A percentile compares a stretch with the other conserved stretches of the same genome.
Conservation (phyloP, 2,797 vertebrate genomes). For the Holocentrus rufus region DNA sequence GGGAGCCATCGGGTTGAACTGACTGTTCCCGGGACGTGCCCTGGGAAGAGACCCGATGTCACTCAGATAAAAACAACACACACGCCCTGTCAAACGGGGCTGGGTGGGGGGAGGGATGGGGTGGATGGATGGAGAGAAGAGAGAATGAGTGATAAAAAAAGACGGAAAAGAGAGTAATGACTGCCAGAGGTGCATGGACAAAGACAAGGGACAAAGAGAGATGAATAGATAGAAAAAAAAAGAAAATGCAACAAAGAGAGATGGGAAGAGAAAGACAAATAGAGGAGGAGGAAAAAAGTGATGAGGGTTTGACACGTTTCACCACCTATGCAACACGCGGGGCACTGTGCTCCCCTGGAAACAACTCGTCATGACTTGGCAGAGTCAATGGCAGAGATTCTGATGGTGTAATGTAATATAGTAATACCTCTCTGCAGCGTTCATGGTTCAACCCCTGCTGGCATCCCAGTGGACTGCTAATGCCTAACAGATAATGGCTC, state of each 20-base stretch:
- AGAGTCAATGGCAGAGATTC: constrained; percentile 12
- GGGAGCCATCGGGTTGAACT: constrained; percentile 73
- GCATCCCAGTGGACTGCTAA: constrained; percentile 29
- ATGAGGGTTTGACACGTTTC: constrained; percentile 22
- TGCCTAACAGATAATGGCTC: constrained; percentile 36
- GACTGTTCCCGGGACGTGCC: constrained; percentile 74
- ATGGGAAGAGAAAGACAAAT: constrained; percentile 58
- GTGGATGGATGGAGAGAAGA: constrained; percentile 63
- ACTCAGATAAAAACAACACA: constrained; percentile 79
- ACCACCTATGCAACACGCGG: background rate
- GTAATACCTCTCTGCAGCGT: constrained; percentile 26
- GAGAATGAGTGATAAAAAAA: constrained; percentile 53
- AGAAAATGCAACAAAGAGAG: constrained; percentile 36
- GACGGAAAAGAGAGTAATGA: constrained; percentile 58
- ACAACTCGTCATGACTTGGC: constrained; percentile 47
- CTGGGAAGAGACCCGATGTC: constrained; percentile 80
- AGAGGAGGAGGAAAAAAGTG: constrained; percentile 21
- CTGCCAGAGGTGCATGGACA: constrained; percentile 41
- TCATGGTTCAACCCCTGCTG: constrained; percentile 27
- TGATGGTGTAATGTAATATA: constrained; percentile 32
- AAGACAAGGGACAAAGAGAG: constrained; percentile 36
- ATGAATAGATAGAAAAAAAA: constrained; percentile 42
- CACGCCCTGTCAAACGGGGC: constrained; percentile 75
- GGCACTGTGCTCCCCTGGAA: constrained; percentile 38
- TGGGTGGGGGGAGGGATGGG: constrained; percentile 57